Base-by-base conservation (phyloP, 2,888 invertebrate species). In the Leptinotarsa juncta region DNA sequence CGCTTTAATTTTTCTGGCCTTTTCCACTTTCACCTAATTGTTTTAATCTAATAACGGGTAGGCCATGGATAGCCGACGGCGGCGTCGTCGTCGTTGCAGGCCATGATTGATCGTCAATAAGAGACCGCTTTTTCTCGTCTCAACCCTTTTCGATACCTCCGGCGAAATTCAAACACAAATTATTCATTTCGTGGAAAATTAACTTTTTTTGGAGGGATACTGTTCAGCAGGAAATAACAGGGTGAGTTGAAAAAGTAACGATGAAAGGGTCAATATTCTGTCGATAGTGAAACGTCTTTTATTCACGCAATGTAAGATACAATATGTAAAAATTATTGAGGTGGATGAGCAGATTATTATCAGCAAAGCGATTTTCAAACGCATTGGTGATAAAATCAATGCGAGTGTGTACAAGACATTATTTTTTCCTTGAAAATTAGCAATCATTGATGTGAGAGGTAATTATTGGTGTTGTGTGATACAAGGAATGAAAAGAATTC, bases 121-220 rank as follows among this genome's bases (percentile, higher is more conserved):
- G 75, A 74, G 74, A 65, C 66, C 71, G 42, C 70, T 67, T 66
- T 65, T 73, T 74, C 57, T 51, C 74, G 57, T 72, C 76, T 77
- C 78, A 82, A 81, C 83, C 84, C 83, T 83, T 83, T 81, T 82
- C 82, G 81, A 84, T 83, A 82, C 82, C 82, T 84, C 82, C 20
- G 70, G 73, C 73, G 60, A 68, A 78, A 70, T 77, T 82, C 82
- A 81, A 83, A 84, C 83, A 79, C 82, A 82, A 86, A 87, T 86
- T 86, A 87, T 86, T 86, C 86, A 86, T 87, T 83, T 83, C 85
- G 85, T 85, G 85, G 85, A 85, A 86, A 87, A 85, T 86, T 84
- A 85, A 86, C 86, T 86, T 86, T 86, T 86, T 86, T 84, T 55
- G 57, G 69, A 23, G 57, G 14, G 23, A 20, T 57, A 20, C 7